Evolutionary conservation across 1,140 invertebrate genomes (phyloP), one percentile per base, ranked within the genome.

Genomic region (Lepidurus packardi): DNA sequence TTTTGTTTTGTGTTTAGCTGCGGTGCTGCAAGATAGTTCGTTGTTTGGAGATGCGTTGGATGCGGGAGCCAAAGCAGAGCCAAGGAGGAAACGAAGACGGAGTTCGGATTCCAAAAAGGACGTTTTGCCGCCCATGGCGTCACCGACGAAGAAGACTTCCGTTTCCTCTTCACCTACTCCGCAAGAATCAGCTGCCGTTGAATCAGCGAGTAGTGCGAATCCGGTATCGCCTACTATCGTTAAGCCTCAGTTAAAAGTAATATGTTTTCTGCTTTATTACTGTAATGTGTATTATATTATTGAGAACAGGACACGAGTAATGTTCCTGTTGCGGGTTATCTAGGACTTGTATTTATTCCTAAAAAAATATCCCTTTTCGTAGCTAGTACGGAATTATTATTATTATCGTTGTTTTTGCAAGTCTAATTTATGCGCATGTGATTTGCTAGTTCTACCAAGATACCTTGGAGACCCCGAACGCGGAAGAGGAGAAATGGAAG

Each of bases 1-100:
- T 80, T 78, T 77, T 47, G n/a, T 73, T 78, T 75, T 16, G 10
- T 43, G 3, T 78, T 34, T 86, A 92, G 91, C 91, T 75, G 88
- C 90, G 85, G 85, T 92, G 78, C 85, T 96, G 43, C 91, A 94
- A 84, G 95, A 97, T 83, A 95, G 93, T 83, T 93, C 93, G 83
- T 90, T 94, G 84, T 97, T 97, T 83, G 96, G 95, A 90, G 94
- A 96, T 85, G 94, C 93, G 2, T 84, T 97, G n/a, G 88, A 89
- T 77, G 89, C 89, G 13, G 89, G 89, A 1, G 89, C 91, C 7
- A 90, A 92, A 84, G 91, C 93, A 86, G 90, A 93, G 81, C 89
- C 90, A 1, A 89, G 90, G 76, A 94, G 93, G 81, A 87, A 91
- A 47, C 94, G 94, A 85, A 87, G 92, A n/a, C 87, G 90, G 81